phyloP scores from a whole-genome alignment of 2,113 vertebrate genomes.

The Helogale parvula region DNA sequence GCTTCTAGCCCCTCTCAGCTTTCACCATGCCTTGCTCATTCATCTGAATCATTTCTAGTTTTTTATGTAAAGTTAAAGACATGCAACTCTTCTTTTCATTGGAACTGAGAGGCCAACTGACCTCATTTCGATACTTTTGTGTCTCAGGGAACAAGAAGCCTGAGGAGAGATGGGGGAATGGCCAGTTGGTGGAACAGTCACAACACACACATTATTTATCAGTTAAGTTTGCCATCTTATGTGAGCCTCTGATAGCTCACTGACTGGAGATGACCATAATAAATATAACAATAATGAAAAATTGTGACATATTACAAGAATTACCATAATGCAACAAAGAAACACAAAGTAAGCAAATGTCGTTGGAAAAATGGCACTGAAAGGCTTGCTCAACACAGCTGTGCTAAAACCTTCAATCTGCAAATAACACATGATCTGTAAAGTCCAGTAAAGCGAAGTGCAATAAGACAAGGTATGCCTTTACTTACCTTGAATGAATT shows the following conservation, averaged over 20 bases:
- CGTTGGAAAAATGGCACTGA: not conserved
- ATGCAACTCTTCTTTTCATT: not conserved
- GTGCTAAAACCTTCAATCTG: not conserved
- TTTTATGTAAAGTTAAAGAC: not conserved
- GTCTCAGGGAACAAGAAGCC: not conserved
- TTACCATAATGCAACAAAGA: not conserved
- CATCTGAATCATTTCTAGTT: not conserved
- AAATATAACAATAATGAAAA: not conserved
- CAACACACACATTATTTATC: not conserved
- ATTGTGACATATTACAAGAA: not conserved
- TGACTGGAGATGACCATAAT: not conserved
- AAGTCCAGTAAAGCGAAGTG: not conserved
- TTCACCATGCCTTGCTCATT: not conserved
- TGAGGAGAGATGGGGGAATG: not conserved
- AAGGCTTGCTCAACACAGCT: not conserved
- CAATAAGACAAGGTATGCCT: not conserved
- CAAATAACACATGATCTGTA: not conserved
- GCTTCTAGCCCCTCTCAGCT: not conserved
- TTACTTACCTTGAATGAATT: slow-evolving; percentile 91
- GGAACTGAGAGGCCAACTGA: not conserved
- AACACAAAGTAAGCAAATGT: not conserved
- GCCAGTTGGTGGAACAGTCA: not conserved
- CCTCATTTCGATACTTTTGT: not conserved
- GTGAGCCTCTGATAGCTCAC: not conserved
- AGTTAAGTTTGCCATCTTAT: not conserved